Percentiles rank a stretch among this genome's conserved stretches.
Conservation (phyloP, 2,113 vertebrate species). For the Mesitornis unicolor region DNA sequence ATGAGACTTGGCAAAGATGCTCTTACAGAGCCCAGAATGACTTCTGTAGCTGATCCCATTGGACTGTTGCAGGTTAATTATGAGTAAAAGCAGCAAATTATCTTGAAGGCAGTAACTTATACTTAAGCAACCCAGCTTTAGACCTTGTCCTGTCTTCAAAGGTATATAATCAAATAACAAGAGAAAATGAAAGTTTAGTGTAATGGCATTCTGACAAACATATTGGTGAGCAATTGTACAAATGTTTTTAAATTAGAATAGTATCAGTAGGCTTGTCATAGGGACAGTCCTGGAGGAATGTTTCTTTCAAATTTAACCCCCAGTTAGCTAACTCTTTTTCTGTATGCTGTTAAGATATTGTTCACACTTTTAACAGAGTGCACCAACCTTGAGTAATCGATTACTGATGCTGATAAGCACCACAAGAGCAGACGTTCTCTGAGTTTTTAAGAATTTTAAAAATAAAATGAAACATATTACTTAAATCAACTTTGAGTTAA, state of each 20-base stretch:
- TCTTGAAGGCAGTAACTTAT: not conserved
- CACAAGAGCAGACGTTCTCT: not conserved
- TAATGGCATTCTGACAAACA: not conserved
- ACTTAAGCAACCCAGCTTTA: not conserved
- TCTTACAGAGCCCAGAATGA: not conserved
- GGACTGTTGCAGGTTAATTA: not conserved
- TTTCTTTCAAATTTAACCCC: not conserved
- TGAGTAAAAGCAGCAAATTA: not conserved
- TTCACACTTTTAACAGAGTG: not conserved
- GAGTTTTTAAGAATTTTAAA: not conserved
- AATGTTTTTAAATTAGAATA: not conserved
- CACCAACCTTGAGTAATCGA: not conserved
- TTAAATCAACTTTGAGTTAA: not conserved
- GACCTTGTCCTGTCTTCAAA: not conserved
- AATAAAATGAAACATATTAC: not conserved
- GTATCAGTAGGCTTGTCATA: not conserved
- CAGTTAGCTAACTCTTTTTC: not conserved
- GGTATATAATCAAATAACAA: not conserved
- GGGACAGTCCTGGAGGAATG: not conserved
- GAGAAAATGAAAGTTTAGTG: not conserved
- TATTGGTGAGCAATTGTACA: not conserved
- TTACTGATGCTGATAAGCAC: not conserved
- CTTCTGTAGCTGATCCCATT: not conserved
- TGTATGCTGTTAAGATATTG: not conserved
- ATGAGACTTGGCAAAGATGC: not conserved